These are phyloP conservation scores for Ageneiosus marmoratus DNA, from an alignment of 2,113 vertebrate species.

Conservation along the genomic window DNA sequence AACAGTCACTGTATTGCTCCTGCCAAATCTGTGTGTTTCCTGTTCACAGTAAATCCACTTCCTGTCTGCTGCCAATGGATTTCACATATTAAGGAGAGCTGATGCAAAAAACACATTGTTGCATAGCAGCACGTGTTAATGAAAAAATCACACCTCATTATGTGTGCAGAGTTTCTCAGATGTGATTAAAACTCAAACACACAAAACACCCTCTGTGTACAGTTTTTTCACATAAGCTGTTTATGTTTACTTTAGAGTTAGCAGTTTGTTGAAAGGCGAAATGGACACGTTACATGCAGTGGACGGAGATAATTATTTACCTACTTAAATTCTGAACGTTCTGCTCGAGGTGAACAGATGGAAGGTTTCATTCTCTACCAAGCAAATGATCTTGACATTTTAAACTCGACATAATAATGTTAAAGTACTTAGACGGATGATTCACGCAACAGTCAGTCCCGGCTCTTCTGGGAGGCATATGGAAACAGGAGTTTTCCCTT, in stretches of 20 bases:
- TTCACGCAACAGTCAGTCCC: background rate
- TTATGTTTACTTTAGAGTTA: background rate
- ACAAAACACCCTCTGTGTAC: background rate
- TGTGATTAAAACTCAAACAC: background rate
- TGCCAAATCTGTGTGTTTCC: conserved; percentile 60
- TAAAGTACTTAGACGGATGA: background rate
- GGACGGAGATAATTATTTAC: background rate
- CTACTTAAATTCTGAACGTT: background rate
- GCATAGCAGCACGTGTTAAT: conserved; percentile 29
- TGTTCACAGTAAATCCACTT: conserved; percentile 47
- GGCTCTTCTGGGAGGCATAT: conserved; percentile 4
- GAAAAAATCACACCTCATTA: background rate
- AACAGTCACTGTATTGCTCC: conserved; percentile 43
- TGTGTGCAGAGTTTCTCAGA: background rate
- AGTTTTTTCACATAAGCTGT: background rate
- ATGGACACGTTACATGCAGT: background rate
- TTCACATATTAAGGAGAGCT: conserved; percentile 40
- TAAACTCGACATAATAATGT: background rate
- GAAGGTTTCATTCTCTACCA: background rate
- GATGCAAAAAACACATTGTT: conserved; percentile 24
- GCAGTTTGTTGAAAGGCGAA: background rate
- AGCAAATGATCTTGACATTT: background rate
- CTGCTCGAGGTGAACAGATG: background rate
- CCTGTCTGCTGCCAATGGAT: conserved; percentile 51
- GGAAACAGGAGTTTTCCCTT: background rate